Conservation (phyloP, 2,888 invertebrate species). For the Amaurobius ferox region DNA sequence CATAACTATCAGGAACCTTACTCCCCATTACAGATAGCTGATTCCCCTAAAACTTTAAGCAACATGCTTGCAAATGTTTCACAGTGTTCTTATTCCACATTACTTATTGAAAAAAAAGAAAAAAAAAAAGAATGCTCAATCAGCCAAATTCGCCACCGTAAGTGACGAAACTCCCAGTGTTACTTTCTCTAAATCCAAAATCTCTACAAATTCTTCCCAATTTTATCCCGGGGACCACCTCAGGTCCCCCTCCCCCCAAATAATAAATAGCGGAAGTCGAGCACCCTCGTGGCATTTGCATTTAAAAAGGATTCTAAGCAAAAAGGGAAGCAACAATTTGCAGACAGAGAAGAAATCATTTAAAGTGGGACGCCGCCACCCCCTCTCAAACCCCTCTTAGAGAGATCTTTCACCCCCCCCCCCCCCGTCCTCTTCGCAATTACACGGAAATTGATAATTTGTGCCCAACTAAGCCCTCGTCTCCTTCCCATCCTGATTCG, state of each 20-base stretch:
- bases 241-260: neutral
- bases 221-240: neutral
- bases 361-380: neutral
- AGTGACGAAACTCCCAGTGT: too few relatives aligned
- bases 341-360: slow-evolving; percentile 20
- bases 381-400: neutral
- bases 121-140: too few relatives aligned
- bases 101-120: too few relatives aligned
- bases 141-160: too few relatives aligned
- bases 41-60: too few relatives aligned
- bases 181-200: neutral
- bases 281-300: slow-evolving; percentile 39
- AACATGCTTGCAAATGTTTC: too few relatives aligned
- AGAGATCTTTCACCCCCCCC: neutral
- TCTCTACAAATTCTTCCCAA: neutral
- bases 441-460: slow-evolving; percentile 51
- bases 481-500: neutral
- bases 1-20: too few relatives aligned
- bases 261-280: slow-evolving; percentile 24
- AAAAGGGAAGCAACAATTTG: slow-evolving; percentile 54
- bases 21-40: too few relatives aligned
- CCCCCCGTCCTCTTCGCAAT: slow-evolving; percentile 7
- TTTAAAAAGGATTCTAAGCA: slow-evolving; percentile 55
- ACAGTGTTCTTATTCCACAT: too few relatives aligned
- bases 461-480: slow-evolving; percentile 8